Conservation (phyloP, 2,888 invertebrate species). For the Glaucopsyche alexis region DNA sequence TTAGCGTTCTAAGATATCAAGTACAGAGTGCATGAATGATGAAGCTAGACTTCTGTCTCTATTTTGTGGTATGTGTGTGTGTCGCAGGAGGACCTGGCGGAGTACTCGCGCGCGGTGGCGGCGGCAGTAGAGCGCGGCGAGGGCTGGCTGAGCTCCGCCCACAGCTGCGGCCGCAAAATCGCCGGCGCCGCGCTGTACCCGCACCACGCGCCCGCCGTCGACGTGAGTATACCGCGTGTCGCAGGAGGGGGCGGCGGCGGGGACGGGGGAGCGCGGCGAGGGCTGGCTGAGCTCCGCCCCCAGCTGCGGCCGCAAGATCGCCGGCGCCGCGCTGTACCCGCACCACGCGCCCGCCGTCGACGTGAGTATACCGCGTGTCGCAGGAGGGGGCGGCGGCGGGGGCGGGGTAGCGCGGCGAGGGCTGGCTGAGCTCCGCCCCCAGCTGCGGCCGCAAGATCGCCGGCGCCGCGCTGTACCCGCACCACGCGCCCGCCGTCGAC, state of each 20-base stretch:
- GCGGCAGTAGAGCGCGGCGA: slow-evolving; percentile 55
- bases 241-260: slow-evolving; percentile 57
- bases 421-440: slow-evolving; percentile 52
- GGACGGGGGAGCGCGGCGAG: slow-evolving; percentile 55
- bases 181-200: slow-evolving; percentile 56
- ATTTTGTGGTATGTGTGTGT: no score
- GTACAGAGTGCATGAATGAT: no score
- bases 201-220: slow-evolving; percentile 56
- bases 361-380: slow-evolving; percentile 44
- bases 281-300: slow-evolving; percentile 53
- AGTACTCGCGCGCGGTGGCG: slow-evolving; percentile 56
- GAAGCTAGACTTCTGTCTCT: no score
- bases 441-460: slow-evolving; percentile 54
- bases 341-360: slow-evolving; percentile 60
- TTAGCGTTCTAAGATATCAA: no score
- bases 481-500: slow-evolving; percentile 60
- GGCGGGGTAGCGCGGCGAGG: slow-evolving; percentile 54
- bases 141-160: slow-evolving; percentile 52
- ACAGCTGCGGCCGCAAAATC: slow-evolving; percentile 51
- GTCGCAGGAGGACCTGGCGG: slow-evolving; percentile 60
- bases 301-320: slow-evolving; percentile 53
- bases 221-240: slow-evolving; percentile 47
- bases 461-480: slow-evolving; percentile 52
- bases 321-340: slow-evolving; percentile 53
- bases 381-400: slow-evolving; percentile 58